Evolutionary conservation across 2,113 vertebrate genomes (phyloP), one percentile per base, ranked within the genome.

Genomic region (Nesoenas mayeri): DNA sequence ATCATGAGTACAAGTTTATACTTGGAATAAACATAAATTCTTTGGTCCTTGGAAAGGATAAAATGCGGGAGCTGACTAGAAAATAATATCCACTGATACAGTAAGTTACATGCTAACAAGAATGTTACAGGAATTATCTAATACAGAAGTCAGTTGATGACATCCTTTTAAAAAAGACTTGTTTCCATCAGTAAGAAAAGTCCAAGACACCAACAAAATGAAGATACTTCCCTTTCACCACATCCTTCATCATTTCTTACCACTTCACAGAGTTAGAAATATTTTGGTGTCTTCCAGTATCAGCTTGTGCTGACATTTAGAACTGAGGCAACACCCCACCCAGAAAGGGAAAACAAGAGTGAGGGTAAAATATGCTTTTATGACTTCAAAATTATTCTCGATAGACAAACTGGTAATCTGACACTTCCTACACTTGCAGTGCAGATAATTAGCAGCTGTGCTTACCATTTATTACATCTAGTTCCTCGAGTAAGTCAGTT

Each of bases 401-500:
- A 20, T 16, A 90, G 54, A 80, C 34, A 26, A 91, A 79, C 11
- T 62, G 58, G 12, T 58, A 40, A 70, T 51, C 48, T 81, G 48
- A 42, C 48, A 79, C 29, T 57, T 66, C 20, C 24, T 73, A 25
- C 29, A 25, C 32, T n/a, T 34, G 36, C 50, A 82, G 57, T 7
- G 26, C 65, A 93, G 77, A 28, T 32, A 84, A 50, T 48, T 34
- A 73, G 15, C 42, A 57, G 12, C 80, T 91, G n/a, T 71, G 9
- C 97, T 98, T 92, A 98, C 98, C 98, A 74, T 67, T 96, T 77
- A 60, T 79, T 85, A 94, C 44, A 64, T 96, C 95, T 86, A 92
- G 75, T 4, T 96, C 97, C 88, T 98, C 98, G n/a, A 99, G 94
- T 29, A 98, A 84, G 93, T 98, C 98, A 1, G 98, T 99, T 85